phyloP scores from a whole-genome alignment of 2,797 vertebrate genomes.

The Paedocypris micromegethes region DNA sequence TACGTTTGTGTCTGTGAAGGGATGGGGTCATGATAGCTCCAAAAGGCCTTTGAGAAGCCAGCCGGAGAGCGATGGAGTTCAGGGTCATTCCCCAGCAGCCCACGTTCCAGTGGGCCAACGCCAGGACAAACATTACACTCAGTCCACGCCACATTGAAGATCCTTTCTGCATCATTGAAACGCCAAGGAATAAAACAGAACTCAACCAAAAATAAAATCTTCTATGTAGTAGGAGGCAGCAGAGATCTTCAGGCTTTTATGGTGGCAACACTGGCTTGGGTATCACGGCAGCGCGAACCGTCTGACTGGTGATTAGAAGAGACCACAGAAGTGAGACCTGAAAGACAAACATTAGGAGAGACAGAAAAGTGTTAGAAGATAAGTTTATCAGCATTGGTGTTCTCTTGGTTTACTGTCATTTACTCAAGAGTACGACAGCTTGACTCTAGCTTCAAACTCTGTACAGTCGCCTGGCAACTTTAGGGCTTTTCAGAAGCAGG shows the following conservation, averaged over 20 bases:
- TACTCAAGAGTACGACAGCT: conserved; percentile 26
- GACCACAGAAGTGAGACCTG: conserved; percentile 22
- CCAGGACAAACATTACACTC: conserved; percentile 67
- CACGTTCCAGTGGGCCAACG: conserved; percentile 73
- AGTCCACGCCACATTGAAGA: conserved; percentile 50
- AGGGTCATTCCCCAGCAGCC: conserved; percentile 69
- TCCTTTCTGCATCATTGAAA: conserved; percentile 44
- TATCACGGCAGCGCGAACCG: neutral
- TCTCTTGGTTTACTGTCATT: conserved; percentile 6
- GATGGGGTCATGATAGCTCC: conserved; percentile 44
- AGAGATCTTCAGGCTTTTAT: conserved; percentile 28
- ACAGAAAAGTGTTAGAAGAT: conserved; percentile 5
- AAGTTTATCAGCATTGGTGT: conserved; percentile 20
- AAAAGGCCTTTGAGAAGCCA: conserved; percentile 43
- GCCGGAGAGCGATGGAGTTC: conserved; percentile 61
- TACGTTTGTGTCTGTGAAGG: conserved; percentile 71
- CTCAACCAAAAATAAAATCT: conserved; percentile 27
- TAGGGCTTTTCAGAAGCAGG: conserved; percentile 35
- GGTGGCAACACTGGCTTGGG: conserved; percentile 5
- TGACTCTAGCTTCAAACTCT: conserved; percentile 10
- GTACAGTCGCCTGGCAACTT: no score
- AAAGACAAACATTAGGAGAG: conserved; percentile 10
- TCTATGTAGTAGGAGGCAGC: conserved; percentile 13
- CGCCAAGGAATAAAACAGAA: conserved; percentile 33
- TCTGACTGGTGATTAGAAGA: conserved; percentile 30